Evolutionary conservation across 2,797 vertebrate genomes (phyloP).

Genomic region (Pachyuromys duprasi): DNA sequence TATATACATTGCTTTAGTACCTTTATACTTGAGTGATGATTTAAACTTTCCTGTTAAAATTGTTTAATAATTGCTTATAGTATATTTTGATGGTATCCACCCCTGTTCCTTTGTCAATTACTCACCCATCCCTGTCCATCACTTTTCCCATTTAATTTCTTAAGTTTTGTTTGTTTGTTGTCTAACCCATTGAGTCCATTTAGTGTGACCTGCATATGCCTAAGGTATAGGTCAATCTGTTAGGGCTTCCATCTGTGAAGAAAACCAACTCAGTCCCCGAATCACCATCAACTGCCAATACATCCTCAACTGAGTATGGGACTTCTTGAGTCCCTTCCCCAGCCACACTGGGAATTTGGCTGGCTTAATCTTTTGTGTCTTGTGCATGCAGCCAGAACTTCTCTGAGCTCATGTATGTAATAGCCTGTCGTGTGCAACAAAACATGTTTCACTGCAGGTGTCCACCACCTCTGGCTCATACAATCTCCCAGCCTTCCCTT

Average conservation of each 20-base stretch:
- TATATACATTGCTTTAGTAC: conserved; percentile 25
- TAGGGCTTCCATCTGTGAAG: neutral
- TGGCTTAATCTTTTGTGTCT: neutral
- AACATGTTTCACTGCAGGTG: neutral
- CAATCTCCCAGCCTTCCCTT: neutral
- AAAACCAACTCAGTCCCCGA: neutral
- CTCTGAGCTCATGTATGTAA: neutral
- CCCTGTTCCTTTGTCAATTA: neutral
- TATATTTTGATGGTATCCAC: neutral
- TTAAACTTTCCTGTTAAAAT: neutral
- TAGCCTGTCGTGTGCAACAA: neutral
- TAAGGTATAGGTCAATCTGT: neutral
- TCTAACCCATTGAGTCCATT: neutral
- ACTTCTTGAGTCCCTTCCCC: too few relatives aligned
- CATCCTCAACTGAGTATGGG: neutral
- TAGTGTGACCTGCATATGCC: neutral
- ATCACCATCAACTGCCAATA: neutral
- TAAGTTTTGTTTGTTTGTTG: neutral
- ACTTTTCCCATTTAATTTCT: neutral
- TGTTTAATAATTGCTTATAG: neutral
- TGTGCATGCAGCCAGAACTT: neutral
- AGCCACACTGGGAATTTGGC: neutral
- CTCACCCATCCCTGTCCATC: neutral
- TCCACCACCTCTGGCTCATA: neutral
- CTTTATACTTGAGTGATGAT: neutral